Percentiles rank a stretch among this genome's conserved stretches.
phyloP scores from a whole-genome alignment of 2,888 invertebrate genomes.

The Thera britannica region DNA sequence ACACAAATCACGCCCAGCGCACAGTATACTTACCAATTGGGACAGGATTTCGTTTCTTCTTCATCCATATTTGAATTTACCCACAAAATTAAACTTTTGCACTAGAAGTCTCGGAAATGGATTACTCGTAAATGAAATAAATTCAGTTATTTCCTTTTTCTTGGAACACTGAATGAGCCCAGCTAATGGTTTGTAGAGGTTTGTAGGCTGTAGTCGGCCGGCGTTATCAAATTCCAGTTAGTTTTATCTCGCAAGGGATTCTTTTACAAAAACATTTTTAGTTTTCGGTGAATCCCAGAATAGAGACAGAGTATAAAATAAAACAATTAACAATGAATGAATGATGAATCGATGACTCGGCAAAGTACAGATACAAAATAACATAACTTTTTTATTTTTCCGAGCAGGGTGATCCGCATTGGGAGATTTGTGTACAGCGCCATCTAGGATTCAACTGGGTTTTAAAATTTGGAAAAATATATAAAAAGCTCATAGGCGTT shows the following conservation, averaged over 20 bases:
- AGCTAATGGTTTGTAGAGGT: neutral
- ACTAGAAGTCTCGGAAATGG: neutral
- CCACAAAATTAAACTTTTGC: neutral
- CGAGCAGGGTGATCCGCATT: too few relatives aligned
- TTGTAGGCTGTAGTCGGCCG: too few relatives aligned
- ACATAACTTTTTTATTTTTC: too few relatives aligned
- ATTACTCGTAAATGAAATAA: conserved; percentile 24
- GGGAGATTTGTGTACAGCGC: too few relatives aligned
- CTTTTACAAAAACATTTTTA: conserved; percentile 27
- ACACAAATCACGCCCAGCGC: conserved; percentile 53
- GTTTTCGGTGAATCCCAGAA: conserved; percentile 53
- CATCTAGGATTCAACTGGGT: too few relatives aligned
- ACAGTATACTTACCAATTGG: conserved; percentile 79
- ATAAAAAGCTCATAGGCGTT: too few relatives aligned
- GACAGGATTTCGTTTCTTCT: conserved; percentile 73
- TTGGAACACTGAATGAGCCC: neutral
- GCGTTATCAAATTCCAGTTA: neutral
- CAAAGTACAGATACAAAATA: conserved; percentile 5
- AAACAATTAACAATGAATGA: conserved; percentile 12
- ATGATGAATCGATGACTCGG: conserved; percentile 7
- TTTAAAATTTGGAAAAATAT: too few relatives aligned
- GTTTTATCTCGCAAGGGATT: neutral
- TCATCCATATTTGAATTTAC: conserved; percentile 62
- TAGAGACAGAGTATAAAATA: conserved; percentile 50
- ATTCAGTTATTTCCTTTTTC: neutral